phyloP scores from a whole-genome alignment of 2,113 vertebrate species.

The Elephas maximus region DNA sequence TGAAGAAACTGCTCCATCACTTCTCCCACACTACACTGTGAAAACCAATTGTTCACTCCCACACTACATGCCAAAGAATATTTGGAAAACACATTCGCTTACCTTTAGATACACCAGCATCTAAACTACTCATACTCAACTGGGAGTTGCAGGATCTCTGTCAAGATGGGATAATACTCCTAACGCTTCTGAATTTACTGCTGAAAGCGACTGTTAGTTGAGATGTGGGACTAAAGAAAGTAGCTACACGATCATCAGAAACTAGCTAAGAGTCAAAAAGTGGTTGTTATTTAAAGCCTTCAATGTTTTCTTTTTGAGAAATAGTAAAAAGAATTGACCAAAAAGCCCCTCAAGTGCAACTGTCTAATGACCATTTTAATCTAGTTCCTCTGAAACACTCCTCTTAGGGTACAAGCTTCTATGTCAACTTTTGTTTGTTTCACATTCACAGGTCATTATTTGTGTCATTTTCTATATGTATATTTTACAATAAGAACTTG shows the following conservation, averaged over 20 bases:
- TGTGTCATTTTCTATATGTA: conserved; percentile 38
- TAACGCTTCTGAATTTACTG: not conserved
- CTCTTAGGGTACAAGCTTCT: conserved; percentile 29
- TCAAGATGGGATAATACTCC: not conserved
- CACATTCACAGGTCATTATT: not conserved
- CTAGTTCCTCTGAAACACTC: not conserved
- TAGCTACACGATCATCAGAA: not conserved
- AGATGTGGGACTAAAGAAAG: not conserved
- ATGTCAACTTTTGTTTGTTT: conserved; percentile 31
- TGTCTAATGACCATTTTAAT: conserved; percentile 26
- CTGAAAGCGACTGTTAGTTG: not conserved
- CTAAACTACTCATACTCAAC: not conserved
- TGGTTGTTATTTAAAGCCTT: not conserved
- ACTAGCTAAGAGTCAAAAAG: not conserved
- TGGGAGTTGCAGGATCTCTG: not conserved
- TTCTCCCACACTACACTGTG: conserved; percentile 78
- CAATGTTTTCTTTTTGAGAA: conserved; percentile 45
- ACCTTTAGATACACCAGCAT: conserved; percentile 37
- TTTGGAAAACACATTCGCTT: conserved; percentile 83
- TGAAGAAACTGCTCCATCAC: conserved; percentile 83
- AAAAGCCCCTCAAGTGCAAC: not conserved
- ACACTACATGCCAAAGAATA: conserved; percentile 78
- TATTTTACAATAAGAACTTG: conserved; percentile 59
- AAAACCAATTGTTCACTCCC: conserved; percentile 84
- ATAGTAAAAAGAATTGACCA: not conserved